A percentile compares a stretch with the other conserved stretches of the same genome.
phyloP scores from a whole-genome alignment of 2,113 vertebrate genomes.

The Silurus asotus region DNA sequence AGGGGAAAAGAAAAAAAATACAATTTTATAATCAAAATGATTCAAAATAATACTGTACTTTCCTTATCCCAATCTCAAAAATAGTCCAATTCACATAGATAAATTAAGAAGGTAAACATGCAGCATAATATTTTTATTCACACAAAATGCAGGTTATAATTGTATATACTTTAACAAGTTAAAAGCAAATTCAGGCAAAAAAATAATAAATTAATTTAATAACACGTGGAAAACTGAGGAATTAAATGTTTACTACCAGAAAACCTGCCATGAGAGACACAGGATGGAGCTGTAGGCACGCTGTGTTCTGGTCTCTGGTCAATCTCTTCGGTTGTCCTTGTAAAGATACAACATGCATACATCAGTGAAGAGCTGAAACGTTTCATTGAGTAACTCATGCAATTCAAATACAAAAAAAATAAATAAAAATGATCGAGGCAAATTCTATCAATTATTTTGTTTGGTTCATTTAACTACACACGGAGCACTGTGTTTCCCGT shows the following conservation, averaged over 20 bases:
- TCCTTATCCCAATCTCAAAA: background rate
- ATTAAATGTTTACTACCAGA: conserved; percentile 1
- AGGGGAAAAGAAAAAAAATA: background rate
- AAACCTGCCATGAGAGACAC: background rate
- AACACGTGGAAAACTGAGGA: background rate
- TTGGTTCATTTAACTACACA: too few relatives aligned
- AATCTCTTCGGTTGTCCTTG: conserved; percentile 33
- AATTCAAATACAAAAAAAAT: too few relatives aligned
- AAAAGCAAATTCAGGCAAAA: background rate
- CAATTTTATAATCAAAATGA: background rate
- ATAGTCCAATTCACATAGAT: background rate
- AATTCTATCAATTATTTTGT: too few relatives aligned
- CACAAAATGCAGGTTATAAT: background rate
- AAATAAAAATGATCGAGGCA: too few relatives aligned
- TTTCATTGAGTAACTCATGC: too few relatives aligned
- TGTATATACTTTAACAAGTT: background rate
- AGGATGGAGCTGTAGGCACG: conserved; percentile 26
- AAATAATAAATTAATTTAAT: background rate
- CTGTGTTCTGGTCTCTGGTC: background rate
- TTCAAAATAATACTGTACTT: too few relatives aligned
- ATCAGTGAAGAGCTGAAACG: too few relatives aligned
- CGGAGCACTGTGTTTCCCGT: too few relatives aligned
- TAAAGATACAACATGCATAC: conserved; percentile 36
- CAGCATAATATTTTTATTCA: background rate
- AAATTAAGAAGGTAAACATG: too few relatives aligned